Percentiles rank a stretch among this genome's conserved stretches.
phyloP scores from a whole-genome alignment of 2,888 invertebrate species.

The Fragum fragum region DNA sequence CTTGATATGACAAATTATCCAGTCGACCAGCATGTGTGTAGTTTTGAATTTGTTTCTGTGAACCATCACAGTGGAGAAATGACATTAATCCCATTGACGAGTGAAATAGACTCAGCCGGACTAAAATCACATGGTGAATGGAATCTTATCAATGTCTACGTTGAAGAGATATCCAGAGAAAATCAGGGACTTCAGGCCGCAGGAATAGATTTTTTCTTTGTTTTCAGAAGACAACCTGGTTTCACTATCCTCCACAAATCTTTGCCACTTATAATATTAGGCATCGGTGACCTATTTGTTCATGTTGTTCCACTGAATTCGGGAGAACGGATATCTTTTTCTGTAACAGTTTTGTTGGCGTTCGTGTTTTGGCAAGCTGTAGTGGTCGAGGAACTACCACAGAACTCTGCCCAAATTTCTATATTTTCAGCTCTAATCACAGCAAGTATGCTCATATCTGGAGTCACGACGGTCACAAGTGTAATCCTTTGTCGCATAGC shows the following conservation, averaged over 20 bases:
- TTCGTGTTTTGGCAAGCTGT: conserved; percentile 10
- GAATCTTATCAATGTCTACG: neutral
- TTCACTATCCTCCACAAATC: neutral
- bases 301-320: conserved; percentile 4
- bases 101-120: neutral
- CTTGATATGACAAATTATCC: conserved; percentile 3
- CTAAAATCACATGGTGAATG: neutral
- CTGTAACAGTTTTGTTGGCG: neutral
- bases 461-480: neutral
- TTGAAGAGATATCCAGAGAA: neutral
- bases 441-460: neutral
- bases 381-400: neutral
- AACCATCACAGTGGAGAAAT: neutral
- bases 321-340: conserved; percentile 4
- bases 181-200: neutral
- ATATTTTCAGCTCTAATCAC: neutral
- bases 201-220: neutral
- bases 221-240: neutral
- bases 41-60: neutral
- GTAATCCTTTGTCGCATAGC: neutral
- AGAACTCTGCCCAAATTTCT: neutral
- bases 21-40: neutral
- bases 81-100: neutral
- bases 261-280: neutral
- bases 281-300: neutral